These are phyloP conservation scores for Sycophila sp. DNA, from an alignment of 1,140 invertebrate genomes.

Conservation along the genomic window DNA sequence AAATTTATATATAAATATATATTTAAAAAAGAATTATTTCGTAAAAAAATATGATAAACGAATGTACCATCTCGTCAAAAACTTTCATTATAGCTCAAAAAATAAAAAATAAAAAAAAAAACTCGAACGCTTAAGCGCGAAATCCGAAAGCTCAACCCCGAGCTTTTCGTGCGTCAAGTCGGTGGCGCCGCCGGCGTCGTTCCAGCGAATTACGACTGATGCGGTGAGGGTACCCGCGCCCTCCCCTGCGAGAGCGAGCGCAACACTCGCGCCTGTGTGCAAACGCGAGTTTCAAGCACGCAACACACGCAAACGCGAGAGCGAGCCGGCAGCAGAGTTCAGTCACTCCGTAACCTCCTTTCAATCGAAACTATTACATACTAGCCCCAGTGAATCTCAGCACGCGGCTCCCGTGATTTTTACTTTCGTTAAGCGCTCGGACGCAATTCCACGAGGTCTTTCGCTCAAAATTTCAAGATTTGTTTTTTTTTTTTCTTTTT, in stretches of 20 bases:
- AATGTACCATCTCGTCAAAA: too few species aligned
- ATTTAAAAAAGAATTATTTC: too few species aligned
- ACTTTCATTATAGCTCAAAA: too few species aligned
- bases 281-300: not conserved
- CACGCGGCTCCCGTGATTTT: slow-evolving; percentile 46
- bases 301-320: slow-evolving; percentile 16
- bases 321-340: slow-evolving; percentile 61
- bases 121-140: not conserved
- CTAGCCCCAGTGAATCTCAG: slow-evolving; percentile 63
- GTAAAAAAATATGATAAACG: too few species aligned
- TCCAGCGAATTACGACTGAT: not conserved
- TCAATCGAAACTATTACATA: slow-evolving; percentile 68
- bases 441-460: too few species aligned
- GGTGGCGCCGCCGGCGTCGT: slow-evolving; percentile 10
- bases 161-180: not conserved
- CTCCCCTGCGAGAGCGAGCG: not conserved
- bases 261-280: not conserved
- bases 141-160: not conserved
- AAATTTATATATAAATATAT: too few species aligned
- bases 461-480: too few species aligned
- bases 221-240: slow-evolving; percentile 3
- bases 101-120: too few species aligned
- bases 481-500: slow-evolving; percentile 29
- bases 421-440: slow-evolving; percentile 57
- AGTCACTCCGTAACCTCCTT: slow-evolving; percentile 68